Conservation (phyloP, 2,888 invertebrate species). For the Clepsis dumicolana region DNA sequence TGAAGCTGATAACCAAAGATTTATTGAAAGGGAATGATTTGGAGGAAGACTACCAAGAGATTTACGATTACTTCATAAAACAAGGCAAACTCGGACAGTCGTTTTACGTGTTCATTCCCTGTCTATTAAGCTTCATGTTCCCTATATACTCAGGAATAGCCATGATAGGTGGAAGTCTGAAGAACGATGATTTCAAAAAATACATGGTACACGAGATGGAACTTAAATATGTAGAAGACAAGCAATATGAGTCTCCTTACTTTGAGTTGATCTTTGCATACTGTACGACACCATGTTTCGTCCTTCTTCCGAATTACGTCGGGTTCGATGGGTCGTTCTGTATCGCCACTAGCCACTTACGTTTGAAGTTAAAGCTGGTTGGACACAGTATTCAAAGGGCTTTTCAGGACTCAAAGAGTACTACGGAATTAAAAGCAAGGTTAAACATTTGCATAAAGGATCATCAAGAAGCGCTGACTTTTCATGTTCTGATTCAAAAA, state of each 20-base stretch:
- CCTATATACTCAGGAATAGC: constrained; percentile 62
- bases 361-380: constrained; percentile 68
- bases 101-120: constrained; percentile 65
- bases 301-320: constrained; percentile 61
- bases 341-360: constrained; percentile 67
- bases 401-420: constrained; percentile 55
- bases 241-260: constrained; percentile 68
- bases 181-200: constrained; percentile 58
- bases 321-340: constrained; percentile 74
- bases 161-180: constrained; percentile 62
- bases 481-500: constrained; percentile 61
- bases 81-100: constrained; percentile 60
- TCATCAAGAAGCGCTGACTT: constrained; percentile 65
- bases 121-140: constrained; percentile 61
- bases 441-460: constrained; percentile 62
- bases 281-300: constrained; percentile 59
- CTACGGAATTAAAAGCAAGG: constrained; percentile 53
- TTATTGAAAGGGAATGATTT: constrained; percentile 62
- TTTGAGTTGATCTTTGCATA: constrained; percentile 68
- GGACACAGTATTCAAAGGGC: constrained; percentile 59
- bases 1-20: constrained; percentile 64
- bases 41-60: constrained; percentile 60
- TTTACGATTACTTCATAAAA: constrained; percentile 62
- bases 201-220: constrained; percentile 73
- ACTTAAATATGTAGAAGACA: constrained; percentile 62